A percentile compares a stretch with the other conserved stretches of the same genome.
Conservation (phyloP, 2,113 vertebrate genomes). For the Stigmatopora argus region DNA sequence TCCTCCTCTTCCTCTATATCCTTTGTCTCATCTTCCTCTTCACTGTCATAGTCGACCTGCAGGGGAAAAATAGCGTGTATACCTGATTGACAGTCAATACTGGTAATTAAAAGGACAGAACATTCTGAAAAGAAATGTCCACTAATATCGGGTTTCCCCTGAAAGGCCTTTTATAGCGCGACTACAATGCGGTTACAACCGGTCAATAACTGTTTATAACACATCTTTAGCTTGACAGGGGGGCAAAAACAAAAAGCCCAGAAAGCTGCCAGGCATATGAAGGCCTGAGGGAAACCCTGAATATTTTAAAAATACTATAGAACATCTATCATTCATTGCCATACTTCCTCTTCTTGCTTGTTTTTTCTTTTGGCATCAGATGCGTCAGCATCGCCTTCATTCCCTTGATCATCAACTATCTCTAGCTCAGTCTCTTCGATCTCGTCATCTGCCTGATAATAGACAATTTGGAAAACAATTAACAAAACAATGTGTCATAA, state of each 20-base stretch:
- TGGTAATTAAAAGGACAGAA: no score
- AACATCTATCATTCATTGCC: neutral
- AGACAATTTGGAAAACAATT: neutral
- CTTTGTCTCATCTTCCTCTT: conserved; percentile 57
- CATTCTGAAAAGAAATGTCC: no score
- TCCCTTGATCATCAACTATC: conserved; percentile 79
- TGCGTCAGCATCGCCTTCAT: conserved; percentile 91
- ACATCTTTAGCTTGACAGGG: no score
- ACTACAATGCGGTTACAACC: no score
- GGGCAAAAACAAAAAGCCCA: no score
- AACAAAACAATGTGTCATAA: neutral
- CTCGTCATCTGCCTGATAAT: conserved; percentile 45
- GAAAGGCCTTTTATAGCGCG: no score
- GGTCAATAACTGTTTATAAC: no score
- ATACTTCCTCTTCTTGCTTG: conserved; percentile 90
- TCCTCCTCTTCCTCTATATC: conserved; percentile 55
- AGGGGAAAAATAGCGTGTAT: neutral
- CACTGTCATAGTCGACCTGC: conserved; percentile 94
- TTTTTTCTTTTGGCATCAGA: conserved; percentile 78
- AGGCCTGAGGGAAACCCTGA: no score
- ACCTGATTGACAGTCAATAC: neutral
- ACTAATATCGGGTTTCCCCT: no score
- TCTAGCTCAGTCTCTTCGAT: conserved; percentile 67
- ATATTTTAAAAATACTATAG: neutral
- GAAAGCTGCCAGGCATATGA: no score